Base-by-base conservation (phyloP, 2,888 invertebrate species). In the Philhelius pedissequus region DNA sequence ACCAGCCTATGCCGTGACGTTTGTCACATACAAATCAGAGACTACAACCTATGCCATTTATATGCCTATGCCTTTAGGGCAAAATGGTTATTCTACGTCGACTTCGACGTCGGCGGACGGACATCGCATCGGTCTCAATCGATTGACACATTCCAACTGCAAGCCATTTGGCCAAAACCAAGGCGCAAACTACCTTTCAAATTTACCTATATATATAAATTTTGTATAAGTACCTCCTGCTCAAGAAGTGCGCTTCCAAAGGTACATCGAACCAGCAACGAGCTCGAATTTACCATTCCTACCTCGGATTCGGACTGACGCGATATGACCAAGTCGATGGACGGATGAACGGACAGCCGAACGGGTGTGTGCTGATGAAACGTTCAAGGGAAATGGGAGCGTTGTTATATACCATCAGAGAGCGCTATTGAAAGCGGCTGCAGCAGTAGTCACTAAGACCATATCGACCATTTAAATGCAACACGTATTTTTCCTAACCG, bases 361-460 rank as follows among this genome's bases (percentile, higher is more conserved):
- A 52, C 73, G 77, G 45, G 73, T 54, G 70, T 54, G 56, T 58
- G 45, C 56, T 45, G 64, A 70, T 45, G 64, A 70, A 83, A 69
- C 52, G 64, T 70, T 79, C 69, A 84, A 84, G 84, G 79, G 84
- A 84, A 84, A 84, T 84, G 84, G 84, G 84, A 84, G 84, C 84
- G 84, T 70, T 84, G n/a, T n/a, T n/a, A n/a, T n/a, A 74, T 22
- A 6, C 69, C 30, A 32, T 20, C 75, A 30, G 15, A 27, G 11
- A 48, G 20, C 58, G 45, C 35, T 25, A 73, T 50, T n/a, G n/a
- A n/a, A 56, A 64, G 64, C 70, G 64, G 56, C 11, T 11, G 27
- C 7, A 9, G 15, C 27, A 8, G 50, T 15, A 1, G 7, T n/a
- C n/a, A n/a, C n/a, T n/a, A n/a, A 56, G 15, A 64, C 35, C 48